Base-by-base conservation (phyloP, 1,140 invertebrate genomes). In the Sitophilus oryzae region DNA sequence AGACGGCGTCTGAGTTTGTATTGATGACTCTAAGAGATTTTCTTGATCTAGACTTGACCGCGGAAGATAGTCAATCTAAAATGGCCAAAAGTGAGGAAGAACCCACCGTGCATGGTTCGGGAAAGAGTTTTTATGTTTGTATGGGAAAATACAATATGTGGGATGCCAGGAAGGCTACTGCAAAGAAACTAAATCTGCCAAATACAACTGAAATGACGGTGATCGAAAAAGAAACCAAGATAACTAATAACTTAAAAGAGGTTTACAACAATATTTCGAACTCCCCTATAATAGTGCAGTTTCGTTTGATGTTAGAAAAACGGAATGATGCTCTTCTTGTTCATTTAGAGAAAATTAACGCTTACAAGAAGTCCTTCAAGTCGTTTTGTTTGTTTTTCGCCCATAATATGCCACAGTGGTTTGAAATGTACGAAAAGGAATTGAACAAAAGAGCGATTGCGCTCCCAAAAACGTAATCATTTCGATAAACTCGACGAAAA, bases 331-430 rank as follows among this genome's bases (percentile, higher is more conserved):
- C 56, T 34, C 47, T 57, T 20, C 9, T 56, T 2, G 46, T 61
- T 19, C 22, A 19, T 25, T n/a, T 63, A 2, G 45, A 46, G n/a
- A 64, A 65, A 40, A 34, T 55, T 21, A 30, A 18, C 19, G 48
- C 56, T 3, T 57, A 50, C 25, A 61, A 63, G 45, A 60, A 60
- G 19, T 42, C 37, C 38, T 65, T 63, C 41, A 61, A 59, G 16
- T 45, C 47, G 2, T 63, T 65, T 43, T 38, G 21, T 11, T 35
- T 16, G 15, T 57, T 61, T 55, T 41, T 65, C 16, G n/a, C 21
- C 8, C 44, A 10, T 15, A 47, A 48, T n/a, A 20, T 65, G 14
- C 48, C 52, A n/a, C 15, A n/a, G 21, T 65, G 59, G 59, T 61
- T 65, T 56, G 54, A 61, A 16, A 15, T 15, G 9, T 61, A 61